Evolutionary conservation across 2,113 vertebrate genomes (phyloP), one percentile per base, ranked within the genome.

Genomic region (Triplophysa tibetana): DNA sequence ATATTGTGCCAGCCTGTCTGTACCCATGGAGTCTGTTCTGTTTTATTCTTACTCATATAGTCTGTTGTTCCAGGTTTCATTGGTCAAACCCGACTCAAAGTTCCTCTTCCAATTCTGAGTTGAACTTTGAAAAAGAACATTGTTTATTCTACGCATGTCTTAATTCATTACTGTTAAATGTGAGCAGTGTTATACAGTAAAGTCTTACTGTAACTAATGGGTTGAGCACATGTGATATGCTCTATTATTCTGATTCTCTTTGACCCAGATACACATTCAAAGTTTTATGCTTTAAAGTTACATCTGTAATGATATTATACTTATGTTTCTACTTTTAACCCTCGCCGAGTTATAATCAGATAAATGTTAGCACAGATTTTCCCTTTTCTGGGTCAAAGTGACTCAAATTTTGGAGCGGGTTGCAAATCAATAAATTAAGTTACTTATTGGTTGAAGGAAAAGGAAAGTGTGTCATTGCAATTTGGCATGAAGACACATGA

Each of bases 131-230:
- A 65, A 33, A 26, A 24, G 70, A 68, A 8, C n/a, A 19, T 29
- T 68, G 14, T 17, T 33, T 62, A 13, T 48, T 77, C 48, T 72
- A 9, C 16, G 16, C n/a, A 19, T 26, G 14, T 56, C 58, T 43
- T 77, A 67, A 63, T 81, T 65, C 61, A 68, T 73, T 45, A 48
- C 21, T 10, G 11, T 38, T 77, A 78, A 67, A 74, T 73, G 63
- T 79, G 41, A 38, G 73, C 54, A 43, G 70, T 69, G 58, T 52
- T 72, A 38, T 66, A 66, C 48, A 64, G 60, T 54, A 56, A 83
- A 62, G 52, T n/a, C 19, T 58, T 62, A 45, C 29, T 12, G 60
- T 61, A 48, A 73, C 38, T 48, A 75, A 63, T 65, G 9, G 26
- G 17, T 67, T 74, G 24, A 78, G 26, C 43, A 12, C 8, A 45